Base-by-base conservation (phyloP, 2,113 vertebrate species). In the Tenebrosternarchus preto region DNA sequence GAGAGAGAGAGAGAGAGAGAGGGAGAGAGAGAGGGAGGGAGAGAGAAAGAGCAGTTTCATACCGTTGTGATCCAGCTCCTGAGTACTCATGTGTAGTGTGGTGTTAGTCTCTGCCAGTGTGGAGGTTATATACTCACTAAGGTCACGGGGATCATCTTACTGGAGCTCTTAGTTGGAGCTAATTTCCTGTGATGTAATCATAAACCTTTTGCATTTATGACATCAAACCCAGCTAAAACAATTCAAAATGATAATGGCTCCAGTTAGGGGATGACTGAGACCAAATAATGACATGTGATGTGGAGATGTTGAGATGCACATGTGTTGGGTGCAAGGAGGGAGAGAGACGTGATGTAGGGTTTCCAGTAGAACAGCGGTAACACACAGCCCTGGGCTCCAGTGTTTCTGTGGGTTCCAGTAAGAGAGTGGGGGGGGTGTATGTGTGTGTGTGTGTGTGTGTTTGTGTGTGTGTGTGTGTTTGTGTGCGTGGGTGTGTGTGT, bases 121-220 rank as follows among this genome's bases (percentile, higher is more conserved):
- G 73, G 31, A n/a, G 61, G 33, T 82, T 87, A 76, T 85, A 85
- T 79, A 84, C 57, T 36, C 66, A 57, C 74, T 50, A 76, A 61
- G 74, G 79, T 86, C 83, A 73, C 63, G 68, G 72, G 61, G 71
- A 81, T 86, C 83, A 73, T 68, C 68, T 88, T 88, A 82, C 86
- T 80, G 29, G 11, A 20, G 55, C 76, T 81, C 56, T 72, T 36
- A 73, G 79, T 31, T 55, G 27, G 71, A 72, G 64, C 33, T 60
- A 73, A 68, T 78, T 36, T 43, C 78, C 79, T 73, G 75, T 66
- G 27, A 72, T 77, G 59, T 50, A 50, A 77, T 72, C 67, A 46
- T 71, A 75, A 67, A 56, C 22, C 33, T 56, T 19, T 69, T 53
- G 33, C 60, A 76, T 70, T 78, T 82, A 71, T 66, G 64, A 68